A percentile compares a stretch with the other conserved stretches of the same genome.
These are phyloP conservation scores for Drosophila pseudotalamancana DNA, from an alignment of 2,888 invertebrate genomes.

Conservation along the genomic window DNA sequence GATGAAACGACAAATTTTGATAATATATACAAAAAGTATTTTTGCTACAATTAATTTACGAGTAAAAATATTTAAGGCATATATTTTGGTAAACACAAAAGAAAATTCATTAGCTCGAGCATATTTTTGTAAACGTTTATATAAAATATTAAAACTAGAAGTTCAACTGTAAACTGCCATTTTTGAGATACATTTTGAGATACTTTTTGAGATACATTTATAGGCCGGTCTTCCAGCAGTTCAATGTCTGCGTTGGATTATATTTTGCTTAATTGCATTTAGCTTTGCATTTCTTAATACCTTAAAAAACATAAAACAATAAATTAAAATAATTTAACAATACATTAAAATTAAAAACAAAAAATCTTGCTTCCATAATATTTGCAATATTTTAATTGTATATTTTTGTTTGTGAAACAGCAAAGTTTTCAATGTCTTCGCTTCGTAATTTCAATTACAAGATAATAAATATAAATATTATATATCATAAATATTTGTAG, in stretches of 20 bases:
- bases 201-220: constrained; percentile 44
- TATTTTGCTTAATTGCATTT: constrained; percentile 55
- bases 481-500: constrained; percentile 50
- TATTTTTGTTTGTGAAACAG: constrained; percentile 49
- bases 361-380: constrained; percentile 39
- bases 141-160: constrained; percentile 3
- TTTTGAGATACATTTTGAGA: constrained; percentile 36
- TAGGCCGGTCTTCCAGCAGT: constrained; percentile 46
- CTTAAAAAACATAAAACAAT: not conserved
- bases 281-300: constrained; percentile 53
- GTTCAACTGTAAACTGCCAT: constrained; percentile 55
- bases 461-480: constrained; percentile 27
- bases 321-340: no score
- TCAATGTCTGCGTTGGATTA: constrained; percentile 34
- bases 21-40: constrained; percentile 54
- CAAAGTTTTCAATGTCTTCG: constrained; percentile 79
- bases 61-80: constrained; percentile 35
- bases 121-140: constrained; percentile 49
- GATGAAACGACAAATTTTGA: not conserved
- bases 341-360: constrained; percentile 2
- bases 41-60: constrained; percentile 54
- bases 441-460: constrained; percentile 72
- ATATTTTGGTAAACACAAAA: constrained; percentile 39
- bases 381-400: constrained; percentile 37
- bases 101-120: constrained; percentile 12